Evolutionary conservation across 2,797 vertebrate species (phyloP).

Genomic region (Thripadectes ignobilis): DNA sequence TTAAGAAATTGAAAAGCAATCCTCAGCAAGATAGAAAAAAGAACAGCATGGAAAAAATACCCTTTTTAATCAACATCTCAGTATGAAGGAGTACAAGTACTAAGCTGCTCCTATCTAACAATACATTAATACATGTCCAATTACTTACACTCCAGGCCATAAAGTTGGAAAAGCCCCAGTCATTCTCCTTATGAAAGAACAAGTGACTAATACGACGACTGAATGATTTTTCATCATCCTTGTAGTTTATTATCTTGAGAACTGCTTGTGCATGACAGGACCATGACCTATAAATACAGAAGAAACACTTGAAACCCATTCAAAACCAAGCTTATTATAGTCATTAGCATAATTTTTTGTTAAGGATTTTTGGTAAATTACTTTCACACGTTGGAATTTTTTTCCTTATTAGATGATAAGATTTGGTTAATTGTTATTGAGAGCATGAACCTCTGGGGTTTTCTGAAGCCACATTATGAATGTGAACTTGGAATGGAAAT

Average conservation of each 20-base stretch:
- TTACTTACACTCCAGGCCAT: constrained; percentile 99
- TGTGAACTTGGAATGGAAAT: neutral
- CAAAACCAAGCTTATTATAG: neutral
- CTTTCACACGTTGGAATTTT: neutral
- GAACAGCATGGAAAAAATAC: fast-evolving
- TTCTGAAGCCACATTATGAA: neutral
- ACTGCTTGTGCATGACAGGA: constrained; percentile 99
- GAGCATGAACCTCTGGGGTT: neutral
- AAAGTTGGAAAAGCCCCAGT: constrained; percentile 99
- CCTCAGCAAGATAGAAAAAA: neutral
- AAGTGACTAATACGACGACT: constrained; percentile 98
- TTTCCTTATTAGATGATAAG: neutral
- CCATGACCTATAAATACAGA: constrained; percentile 88
- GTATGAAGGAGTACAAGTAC: neutral
- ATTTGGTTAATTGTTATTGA: neutral
- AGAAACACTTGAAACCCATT: constrained; percentile 9
- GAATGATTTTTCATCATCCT: constrained; percentile 99
- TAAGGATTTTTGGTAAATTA: neutral
- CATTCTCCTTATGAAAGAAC: constrained; percentile 99
- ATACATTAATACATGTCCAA: neutral
- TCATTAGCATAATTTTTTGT: neutral
- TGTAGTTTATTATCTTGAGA: constrained; percentile 99
- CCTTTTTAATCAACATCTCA: neutral
- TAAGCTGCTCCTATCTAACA: neutral
- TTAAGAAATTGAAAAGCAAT: neutral